A percentile compares a stretch with the other conserved stretches of the same genome.
These are phyloP conservation scores for Hemiprocne comata DNA, from an alignment of 2,113 vertebrate genomes.

Conservation along the genomic window DNA sequence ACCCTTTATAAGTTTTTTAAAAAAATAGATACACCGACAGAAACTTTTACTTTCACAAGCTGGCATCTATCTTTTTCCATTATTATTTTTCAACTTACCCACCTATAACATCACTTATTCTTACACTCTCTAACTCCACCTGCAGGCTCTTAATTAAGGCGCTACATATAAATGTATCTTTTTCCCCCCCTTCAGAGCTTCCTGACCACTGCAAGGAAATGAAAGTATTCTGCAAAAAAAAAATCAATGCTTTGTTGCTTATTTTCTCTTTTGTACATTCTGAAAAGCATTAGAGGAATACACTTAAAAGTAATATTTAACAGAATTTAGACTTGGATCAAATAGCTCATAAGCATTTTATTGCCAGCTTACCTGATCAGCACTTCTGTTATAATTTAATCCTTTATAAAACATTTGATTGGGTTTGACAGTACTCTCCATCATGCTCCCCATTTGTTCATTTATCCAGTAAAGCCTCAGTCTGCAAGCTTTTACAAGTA, in stretches of 20 bases:
- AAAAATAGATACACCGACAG: background rate
- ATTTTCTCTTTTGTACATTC: background rate
- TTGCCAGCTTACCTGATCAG: background rate
- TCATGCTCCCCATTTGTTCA: background rate
- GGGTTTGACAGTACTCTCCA: background rate
- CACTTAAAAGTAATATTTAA: background rate
- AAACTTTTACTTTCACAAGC: background rate
- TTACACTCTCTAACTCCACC: background rate
- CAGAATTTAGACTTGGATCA: background rate
- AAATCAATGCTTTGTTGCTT: background rate
- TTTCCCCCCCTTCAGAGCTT: rapidly evolving
- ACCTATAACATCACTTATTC: background rate
- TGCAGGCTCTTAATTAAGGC: background rate
- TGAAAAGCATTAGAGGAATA: background rate
- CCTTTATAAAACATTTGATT: background rate
- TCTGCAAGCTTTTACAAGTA: background rate
- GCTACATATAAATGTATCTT: background rate
- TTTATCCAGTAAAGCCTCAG: background rate
- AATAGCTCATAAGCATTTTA: background rate
- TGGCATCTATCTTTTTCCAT: background rate
- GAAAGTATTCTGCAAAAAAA: background rate
- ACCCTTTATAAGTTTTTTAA: background rate
- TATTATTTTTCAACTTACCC: background rate
- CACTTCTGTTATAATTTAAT: background rate
- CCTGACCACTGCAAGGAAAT: background rate